Evolutionary conservation across 37 sponge, comb jelly and placozoan genomes (phyloP).

Genomic region (Lycopodina hypogea): DNA sequence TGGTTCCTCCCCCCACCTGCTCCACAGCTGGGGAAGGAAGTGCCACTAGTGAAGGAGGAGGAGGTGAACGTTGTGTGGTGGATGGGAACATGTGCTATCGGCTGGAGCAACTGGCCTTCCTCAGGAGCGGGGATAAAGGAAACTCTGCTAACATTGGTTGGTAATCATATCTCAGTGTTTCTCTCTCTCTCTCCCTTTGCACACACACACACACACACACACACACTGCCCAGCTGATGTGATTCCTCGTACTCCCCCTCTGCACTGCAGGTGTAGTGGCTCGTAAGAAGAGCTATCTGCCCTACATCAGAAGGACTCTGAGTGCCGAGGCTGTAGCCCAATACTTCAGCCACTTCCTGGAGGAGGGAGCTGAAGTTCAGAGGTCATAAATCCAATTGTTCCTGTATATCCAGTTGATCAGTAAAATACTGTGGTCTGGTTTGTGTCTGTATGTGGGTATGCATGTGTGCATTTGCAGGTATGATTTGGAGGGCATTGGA

Average conservation of each 20-base stretch:
- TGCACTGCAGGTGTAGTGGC: constrained; percentile 71
- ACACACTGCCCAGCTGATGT: too few species aligned
- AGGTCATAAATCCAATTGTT: constrained; percentile 3
- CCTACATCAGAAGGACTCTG: constrained; percentile 56
- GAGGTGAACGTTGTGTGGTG: neutral
- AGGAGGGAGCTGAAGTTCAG: constrained; percentile 42
- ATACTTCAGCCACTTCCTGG: constrained; percentile 76
- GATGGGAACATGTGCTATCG: constrained; percentile 20
- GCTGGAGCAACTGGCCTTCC: constrained; percentile 83
- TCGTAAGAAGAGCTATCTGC: constrained; percentile 45
- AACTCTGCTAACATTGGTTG: constrained; percentile 92
- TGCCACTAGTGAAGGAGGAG: neutral
- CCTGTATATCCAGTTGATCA: too few species aligned
- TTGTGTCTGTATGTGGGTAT: too few species aligned
- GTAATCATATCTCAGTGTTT: too few species aligned
- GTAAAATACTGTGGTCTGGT: too few species aligned
- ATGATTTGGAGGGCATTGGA: constrained; percentile 82
- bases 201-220: too few species aligned
- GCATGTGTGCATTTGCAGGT: constrained; percentile 36
- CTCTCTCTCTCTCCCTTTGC: too few species aligned
- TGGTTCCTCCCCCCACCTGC: neutral
- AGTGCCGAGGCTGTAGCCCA: constrained; percentile 57
- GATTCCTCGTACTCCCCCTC: too few species aligned
- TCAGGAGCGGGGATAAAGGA: constrained; percentile 97
- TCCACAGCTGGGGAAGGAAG: neutral